phyloP scores from a whole-genome alignment of 2,888 invertebrate genomes.

The Troides aeacus region DNA sequence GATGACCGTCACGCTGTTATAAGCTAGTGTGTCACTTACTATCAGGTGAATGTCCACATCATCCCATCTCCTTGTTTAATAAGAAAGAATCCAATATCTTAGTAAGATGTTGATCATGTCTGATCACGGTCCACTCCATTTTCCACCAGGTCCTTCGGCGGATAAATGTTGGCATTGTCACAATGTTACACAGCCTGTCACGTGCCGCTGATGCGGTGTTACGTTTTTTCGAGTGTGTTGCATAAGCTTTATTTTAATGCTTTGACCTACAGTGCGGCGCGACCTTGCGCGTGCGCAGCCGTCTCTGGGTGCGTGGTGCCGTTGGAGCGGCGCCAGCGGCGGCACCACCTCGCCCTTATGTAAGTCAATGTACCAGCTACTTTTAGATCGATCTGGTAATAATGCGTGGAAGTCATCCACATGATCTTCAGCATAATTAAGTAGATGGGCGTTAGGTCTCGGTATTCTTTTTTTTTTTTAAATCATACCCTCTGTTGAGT shows the following conservation, averaged over 20 bases:
- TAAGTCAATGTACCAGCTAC: conserved; percentile 37
- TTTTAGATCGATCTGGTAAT: not conserved
- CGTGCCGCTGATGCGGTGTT: not conserved
- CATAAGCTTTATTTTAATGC: conserved; percentile 18
- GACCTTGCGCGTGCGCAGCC: conserved; percentile 26
- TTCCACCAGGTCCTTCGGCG: not conserved
- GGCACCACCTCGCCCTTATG: conserved; percentile 47
- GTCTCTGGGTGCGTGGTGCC: conserved; percentile 39
- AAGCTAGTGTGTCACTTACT: too few species aligned
- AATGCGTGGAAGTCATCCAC: not conserved
- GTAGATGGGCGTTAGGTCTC: too few species aligned
- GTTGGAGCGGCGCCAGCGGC: conserved; percentile 52
- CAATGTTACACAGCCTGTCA: not conserved
- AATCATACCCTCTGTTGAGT: too few species aligned
- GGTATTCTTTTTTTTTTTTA: too few species aligned
- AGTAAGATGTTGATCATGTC: too few species aligned
- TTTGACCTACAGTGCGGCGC: conserved; percentile 23
- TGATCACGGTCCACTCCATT: too few species aligned
- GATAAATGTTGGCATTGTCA: not conserved
- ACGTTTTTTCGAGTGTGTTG: conserved; percentile 9
- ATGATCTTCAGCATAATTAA: too few species aligned
- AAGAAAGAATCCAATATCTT: too few species aligned
- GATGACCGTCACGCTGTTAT: too few species aligned
- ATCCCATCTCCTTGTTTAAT: too few species aligned
- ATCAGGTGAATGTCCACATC: too few species aligned